Evolutionary conservation across 2,888 invertebrate genomes (phyloP).

Genomic region (Cerastis rubricosa): DNA sequence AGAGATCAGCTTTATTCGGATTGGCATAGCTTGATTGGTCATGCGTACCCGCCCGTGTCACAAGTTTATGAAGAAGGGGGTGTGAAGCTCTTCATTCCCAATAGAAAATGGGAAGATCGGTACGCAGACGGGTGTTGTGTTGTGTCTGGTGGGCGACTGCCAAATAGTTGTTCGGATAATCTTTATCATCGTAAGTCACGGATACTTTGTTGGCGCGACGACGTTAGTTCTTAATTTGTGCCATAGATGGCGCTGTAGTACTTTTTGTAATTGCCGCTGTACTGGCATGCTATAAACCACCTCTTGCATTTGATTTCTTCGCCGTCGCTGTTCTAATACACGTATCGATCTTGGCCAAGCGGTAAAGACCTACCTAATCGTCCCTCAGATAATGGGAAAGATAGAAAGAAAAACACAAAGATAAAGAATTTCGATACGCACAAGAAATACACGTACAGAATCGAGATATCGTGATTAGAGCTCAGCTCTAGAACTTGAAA

Average conservation of each 20-base stretch:
- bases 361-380: not conserved
- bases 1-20: too few species aligned
- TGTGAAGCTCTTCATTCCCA: not conserved
- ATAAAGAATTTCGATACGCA: conserved; percentile 6
- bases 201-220: not conserved
- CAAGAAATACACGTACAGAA: conserved; percentile 3
- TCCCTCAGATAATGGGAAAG: not conserved
- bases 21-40: too few species aligned
- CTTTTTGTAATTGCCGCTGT: not conserved
- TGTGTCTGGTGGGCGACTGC: not conserved
- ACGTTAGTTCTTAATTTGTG: not conserved
- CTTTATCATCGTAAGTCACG: not conserved
- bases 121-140: not conserved
- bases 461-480: conserved; percentile 25
- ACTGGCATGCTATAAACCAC: not conserved
- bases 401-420: conserved; percentile 2
- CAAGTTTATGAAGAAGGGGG: not conserved
- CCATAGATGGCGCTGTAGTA: not conserved
- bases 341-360: not conserved
- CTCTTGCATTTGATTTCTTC: not conserved
- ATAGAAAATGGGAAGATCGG: not conserved
- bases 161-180: not conserved
- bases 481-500: conserved; percentile 18
- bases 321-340: not conserved
- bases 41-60: not conserved